Evolutionary conservation across 2,797 vertebrate genomes (phyloP).

Genomic region (Anas georgica): DNA sequence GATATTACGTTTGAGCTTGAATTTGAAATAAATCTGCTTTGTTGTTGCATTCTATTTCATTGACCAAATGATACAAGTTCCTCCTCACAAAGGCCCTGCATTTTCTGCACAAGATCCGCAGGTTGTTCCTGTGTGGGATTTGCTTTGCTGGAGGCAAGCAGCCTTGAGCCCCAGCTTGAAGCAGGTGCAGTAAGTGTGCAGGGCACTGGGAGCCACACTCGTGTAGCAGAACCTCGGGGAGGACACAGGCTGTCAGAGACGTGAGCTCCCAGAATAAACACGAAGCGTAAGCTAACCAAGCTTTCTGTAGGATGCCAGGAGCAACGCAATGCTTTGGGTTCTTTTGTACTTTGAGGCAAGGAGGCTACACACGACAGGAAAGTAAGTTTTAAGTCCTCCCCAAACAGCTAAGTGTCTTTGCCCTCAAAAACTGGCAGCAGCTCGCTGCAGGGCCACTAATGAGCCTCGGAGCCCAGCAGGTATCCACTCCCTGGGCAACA

Average conservation of each 20-base stretch:
- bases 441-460: not conserved
- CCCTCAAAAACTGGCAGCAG: not conserved
- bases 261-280: not conserved
- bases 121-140: not conserved
- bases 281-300: not conserved
- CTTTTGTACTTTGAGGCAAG: not conserved
- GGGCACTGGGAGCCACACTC: not conserved
- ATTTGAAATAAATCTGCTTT: conserved; percentile 41
- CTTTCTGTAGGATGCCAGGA: not conserved
- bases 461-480: not conserved
- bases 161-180: not conserved
- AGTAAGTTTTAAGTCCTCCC: not conserved
- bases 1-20: conserved; percentile 10
- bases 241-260: not conserved
- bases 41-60: conserved; percentile 29
- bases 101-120: not conserved
- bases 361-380: not conserved
- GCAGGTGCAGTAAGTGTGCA: not conserved
- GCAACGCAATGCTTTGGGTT: not conserved
- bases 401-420: not conserved
- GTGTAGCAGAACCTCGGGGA: not conserved
- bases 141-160: not conserved
- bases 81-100: not conserved
- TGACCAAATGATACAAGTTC: not conserved
- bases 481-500: not conserved